phyloP scores from a whole-genome alignment of 2,888 invertebrate species.

The Leptinotarsa haldemani region DNA sequence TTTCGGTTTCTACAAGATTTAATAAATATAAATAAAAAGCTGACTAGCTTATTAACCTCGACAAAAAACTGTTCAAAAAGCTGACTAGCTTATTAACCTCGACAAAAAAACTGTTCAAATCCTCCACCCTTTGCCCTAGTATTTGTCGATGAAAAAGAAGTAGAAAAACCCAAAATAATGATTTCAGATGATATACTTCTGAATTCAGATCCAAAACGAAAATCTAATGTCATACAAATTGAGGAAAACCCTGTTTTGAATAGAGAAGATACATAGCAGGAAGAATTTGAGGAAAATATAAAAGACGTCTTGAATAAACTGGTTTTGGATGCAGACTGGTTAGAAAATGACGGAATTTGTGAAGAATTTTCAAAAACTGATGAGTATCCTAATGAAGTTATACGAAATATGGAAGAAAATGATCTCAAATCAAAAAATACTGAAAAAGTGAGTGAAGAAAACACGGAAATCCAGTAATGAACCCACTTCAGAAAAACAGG shows the following conservation, averaged over 20 bases:
- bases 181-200: neutral
- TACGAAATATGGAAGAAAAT: slow-evolving; percentile 20
- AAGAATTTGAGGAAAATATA: slow-evolving; percentile 7
- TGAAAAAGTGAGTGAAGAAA: slow-evolving; percentile 24
- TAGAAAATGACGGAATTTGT: slow-evolving; percentile 10
- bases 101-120: neutral
- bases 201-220: slow-evolving; percentile 13
- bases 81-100: neutral
- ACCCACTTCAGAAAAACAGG: neutral
- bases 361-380: slow-evolving; percentile 21
- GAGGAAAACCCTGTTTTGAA: slow-evolving; percentile 8
- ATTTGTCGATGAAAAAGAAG: neutral
- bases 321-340: slow-evolving; percentile 16
- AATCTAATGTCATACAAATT: slow-evolving; percentile 9
- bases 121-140: neutral
- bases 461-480: slow-evolving; percentile 24
- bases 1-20: neutral
- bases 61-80: neutral
- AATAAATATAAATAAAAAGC: no score
- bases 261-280: slow-evolving; percentile 5
- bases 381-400: slow-evolving; percentile 16
- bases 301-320: neutral
- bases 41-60: neutral
- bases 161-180: neutral
- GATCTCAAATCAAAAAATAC: slow-evolving; percentile 20